A percentile compares a stretch with the other conserved stretches of the same genome.
Conservation (phyloP, 35 echinoderm and acorn worm genomes). For the Heliocidaris tuberculata region DNA sequence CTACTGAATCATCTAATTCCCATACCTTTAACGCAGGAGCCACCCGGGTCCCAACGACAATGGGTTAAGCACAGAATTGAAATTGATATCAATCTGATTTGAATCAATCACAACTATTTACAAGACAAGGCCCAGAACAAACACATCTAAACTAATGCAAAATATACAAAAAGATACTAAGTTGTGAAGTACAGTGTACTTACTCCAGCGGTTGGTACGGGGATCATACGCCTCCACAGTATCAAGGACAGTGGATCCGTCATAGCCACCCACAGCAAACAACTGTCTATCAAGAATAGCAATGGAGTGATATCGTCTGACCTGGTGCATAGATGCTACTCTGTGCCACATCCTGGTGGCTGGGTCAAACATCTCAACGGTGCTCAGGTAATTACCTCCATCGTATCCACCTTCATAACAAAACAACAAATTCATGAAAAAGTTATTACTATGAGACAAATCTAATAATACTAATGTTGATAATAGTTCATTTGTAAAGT, state of each 20-base stretch:
- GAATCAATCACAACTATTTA: no score
- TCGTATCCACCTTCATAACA: conserved; percentile 69
- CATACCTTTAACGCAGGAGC: no score
- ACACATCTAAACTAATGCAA: neutral
- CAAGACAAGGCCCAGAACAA: no score
- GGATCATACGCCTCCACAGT: conserved; percentile 80
- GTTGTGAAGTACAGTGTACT: conserved; percentile 34
- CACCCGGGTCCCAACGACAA: no score
- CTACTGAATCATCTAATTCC: no score
- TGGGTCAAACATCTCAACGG: conserved; percentile 69
- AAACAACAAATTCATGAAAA: neutral
- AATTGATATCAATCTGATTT: no score
- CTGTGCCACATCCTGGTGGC: conserved; percentile 59
- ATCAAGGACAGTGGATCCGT: conserved; percentile 68
- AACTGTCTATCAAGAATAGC: conserved; percentile 63
- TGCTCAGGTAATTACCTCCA: conserved; percentile 71
- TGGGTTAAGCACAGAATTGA: no score
- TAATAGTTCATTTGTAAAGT: no score
- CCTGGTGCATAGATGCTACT: conserved; percentile 63
- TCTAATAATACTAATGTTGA: no score
- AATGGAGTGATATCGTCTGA: conserved; percentile 64
- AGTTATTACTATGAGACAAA: no score
- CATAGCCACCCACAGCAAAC: conserved; percentile 77
- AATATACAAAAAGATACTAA: neutral
- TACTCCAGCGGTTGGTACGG: conserved; percentile 83